These are phyloP conservation scores for Drosophila kanekoi DNA, from an alignment of 2,888 invertebrate genomes.

Conservation along the genomic window DNA sequence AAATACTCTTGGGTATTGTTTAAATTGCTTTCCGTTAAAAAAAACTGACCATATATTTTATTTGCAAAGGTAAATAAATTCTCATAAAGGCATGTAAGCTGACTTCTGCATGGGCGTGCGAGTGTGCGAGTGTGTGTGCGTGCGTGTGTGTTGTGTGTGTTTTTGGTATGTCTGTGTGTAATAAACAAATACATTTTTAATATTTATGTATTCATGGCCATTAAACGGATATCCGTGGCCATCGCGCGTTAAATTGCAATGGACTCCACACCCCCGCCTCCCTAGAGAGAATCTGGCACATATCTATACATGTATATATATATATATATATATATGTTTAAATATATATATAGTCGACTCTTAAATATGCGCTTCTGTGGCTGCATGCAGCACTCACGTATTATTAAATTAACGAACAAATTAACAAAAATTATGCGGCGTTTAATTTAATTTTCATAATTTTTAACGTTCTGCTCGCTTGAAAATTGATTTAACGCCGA, in stretches of 20 bases:
- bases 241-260: slow-evolving; percentile 79
- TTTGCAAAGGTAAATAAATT: slow-evolving; percentile 78
- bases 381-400: slow-evolving; percentile 17
- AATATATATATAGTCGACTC: slow-evolving; percentile 24
- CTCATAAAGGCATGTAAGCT: slow-evolving; percentile 67
- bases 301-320: slow-evolving; percentile 5
- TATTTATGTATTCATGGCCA: slow-evolving; percentile 82
- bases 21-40: slow-evolving; percentile 73
- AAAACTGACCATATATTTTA: slow-evolving; percentile 68
- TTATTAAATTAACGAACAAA: slow-evolving; percentile 57
- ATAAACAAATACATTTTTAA: slow-evolving; percentile 82
- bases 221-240: slow-evolving; percentile 79
- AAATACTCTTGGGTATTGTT: slow-evolving; percentile 76
- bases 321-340: background rate
- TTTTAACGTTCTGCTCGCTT: background rate
- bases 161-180: slow-evolving; percentile 51
- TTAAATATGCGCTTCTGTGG: slow-evolving; percentile 41
- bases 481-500: background rate
- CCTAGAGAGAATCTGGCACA: slow-evolving; percentile 15
- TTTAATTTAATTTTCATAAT: slow-evolving; percentile 40
- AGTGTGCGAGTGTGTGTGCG: slow-evolving; percentile 2
- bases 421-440: slow-evolving; percentile 48
- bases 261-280: slow-evolving; percentile 20
- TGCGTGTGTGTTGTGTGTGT: slow-evolving; percentile 27
- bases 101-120: slow-evolving; percentile 36